Evolutionary conservation across 2,888 invertebrate genomes (phyloP), one percentile per base, ranked within the genome.

Genomic region (Nasonovia ribisnigri): DNA sequence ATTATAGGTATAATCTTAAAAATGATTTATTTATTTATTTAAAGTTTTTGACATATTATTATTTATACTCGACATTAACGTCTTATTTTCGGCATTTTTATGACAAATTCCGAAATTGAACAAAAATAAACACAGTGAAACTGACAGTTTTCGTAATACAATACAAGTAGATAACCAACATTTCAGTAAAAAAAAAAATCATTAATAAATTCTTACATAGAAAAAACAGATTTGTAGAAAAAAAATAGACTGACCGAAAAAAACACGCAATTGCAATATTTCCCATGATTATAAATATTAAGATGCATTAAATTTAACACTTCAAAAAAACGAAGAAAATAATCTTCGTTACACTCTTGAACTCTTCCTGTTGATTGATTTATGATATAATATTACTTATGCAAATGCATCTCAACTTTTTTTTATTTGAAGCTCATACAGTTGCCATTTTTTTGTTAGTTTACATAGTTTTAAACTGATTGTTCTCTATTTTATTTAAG

Each of bases 301-400:
- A 93, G 84, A 93, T 84, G 24, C 51, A 51, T 92, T 54, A 54
- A 20, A 77, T 13, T 54, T 54, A 54, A 0, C 13, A 87, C 46
- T 67, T 67, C 20, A 3, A 92, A 48, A 26, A 84, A 5, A 93
- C 48, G 16, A 51, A n/a, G 26, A 46, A 48, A 86, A 86, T 86
- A 92, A 60, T 60, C 16, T 92, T 54, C 4, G n/a, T 43, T 42
- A 67, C 20, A 48, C 46, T 42, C 20, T 43, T 42, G 51, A 10
- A 48, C 46, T 42, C 20, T 26, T 86, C n/a, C 36, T 57, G 46
- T 48, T 43, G 1, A 91, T 48, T n/a, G 46, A 88, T 92, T 92
- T 6, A 87, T 36, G 20, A n/a, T 20, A 91, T 43, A 57, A 57
- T 48, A 26, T 24, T 42, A 88, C 4, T 42, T 54, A 88, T 54